Conservation (phyloP, 2,888 invertebrate genomes). For the Cremastinae sp. region DNA sequence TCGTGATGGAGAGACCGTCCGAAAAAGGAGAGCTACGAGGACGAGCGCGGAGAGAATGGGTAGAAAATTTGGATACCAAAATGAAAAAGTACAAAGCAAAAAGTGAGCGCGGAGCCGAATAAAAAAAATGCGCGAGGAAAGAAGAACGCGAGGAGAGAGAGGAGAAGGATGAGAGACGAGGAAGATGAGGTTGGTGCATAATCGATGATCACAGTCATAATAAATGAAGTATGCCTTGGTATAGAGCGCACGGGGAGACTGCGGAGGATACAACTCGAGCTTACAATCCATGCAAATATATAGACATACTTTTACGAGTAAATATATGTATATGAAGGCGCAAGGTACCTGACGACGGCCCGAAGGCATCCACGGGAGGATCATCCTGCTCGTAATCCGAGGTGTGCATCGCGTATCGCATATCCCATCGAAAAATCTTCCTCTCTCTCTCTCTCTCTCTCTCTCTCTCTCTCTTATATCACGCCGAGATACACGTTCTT, state of each 20-base stretch:
- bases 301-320: slow-evolving; percentile 44
- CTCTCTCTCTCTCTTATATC: slow-evolving; percentile 32
- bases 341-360: slow-evolving; percentile 78
- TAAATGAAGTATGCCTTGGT: slow-evolving; percentile 79
- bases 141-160: slow-evolving; percentile 35
- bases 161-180: slow-evolving; percentile 34
- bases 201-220: slow-evolving; percentile 80
- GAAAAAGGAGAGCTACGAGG: neutral
- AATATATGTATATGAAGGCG: slow-evolving; percentile 18
- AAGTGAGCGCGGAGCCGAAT: slow-evolving; percentile 35
- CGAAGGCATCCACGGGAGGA: slow-evolving; percentile 75
- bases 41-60: neutral
- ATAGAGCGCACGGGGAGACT: slow-evolving; percentile 66
- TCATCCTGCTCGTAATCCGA: slow-evolving; percentile 79
- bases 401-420: slow-evolving; percentile 79
- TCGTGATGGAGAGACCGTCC: neutral
- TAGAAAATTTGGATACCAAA: neutral
- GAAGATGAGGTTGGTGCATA: slow-evolving; percentile 76
- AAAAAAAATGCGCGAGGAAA: slow-evolving; percentile 48
- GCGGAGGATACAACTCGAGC: slow-evolving; percentile 62
- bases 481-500: slow-evolving; percentile 40
- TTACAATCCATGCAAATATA: slow-evolving; percentile 27
- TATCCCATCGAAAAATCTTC: slow-evolving; percentile 79
- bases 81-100: slow-evolving; percentile 18
- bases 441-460: slow-evolving; percentile 36